Conservation (phyloP, 2,113 vertebrate species). For the Mesocricetus auratus region DNA sequence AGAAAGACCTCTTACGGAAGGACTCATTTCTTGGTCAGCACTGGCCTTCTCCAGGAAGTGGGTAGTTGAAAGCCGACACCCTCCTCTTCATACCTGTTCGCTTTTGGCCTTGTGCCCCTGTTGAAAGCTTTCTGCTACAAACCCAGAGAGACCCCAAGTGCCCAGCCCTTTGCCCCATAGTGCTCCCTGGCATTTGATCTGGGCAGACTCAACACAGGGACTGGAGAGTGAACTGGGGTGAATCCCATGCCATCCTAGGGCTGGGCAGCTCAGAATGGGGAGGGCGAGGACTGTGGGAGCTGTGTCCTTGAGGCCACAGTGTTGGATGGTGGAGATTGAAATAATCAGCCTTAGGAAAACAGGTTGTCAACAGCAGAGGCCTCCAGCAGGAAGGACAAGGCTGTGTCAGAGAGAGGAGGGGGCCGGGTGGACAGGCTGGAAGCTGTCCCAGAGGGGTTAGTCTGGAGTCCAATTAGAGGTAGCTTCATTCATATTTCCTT, state of each 20-base stretch:
- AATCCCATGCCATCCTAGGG: not conserved
- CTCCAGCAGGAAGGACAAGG: constrained; percentile 56
- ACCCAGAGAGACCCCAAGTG: not conserved
- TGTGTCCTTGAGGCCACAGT: not conserved
- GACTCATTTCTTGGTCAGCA: not conserved
- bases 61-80: not conserved
- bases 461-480: constrained; percentile 80
- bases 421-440: constrained; percentile 61
- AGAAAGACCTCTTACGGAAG: not conserved
- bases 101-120: not conserved
- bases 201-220: not conserved
- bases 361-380: constrained; percentile 75
- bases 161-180: not conserved
- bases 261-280: not conserved
- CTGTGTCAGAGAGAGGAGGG: constrained; percentile 60
- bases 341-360: constrained; percentile 64
- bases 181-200: not conserved
- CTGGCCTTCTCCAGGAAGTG: not conserved
- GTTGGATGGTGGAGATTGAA: not conserved
- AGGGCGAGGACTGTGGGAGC: not conserved
- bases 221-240: constrained; percentile 17
- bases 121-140: not conserved
- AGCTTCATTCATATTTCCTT: constrained; percentile 86
- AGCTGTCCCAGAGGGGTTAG: constrained; percentile 83
- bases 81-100: not conserved